Evolutionary conservation across 2,888 invertebrate species (phyloP).

Genomic region (Sepioteuthis lessoniana): DNA sequence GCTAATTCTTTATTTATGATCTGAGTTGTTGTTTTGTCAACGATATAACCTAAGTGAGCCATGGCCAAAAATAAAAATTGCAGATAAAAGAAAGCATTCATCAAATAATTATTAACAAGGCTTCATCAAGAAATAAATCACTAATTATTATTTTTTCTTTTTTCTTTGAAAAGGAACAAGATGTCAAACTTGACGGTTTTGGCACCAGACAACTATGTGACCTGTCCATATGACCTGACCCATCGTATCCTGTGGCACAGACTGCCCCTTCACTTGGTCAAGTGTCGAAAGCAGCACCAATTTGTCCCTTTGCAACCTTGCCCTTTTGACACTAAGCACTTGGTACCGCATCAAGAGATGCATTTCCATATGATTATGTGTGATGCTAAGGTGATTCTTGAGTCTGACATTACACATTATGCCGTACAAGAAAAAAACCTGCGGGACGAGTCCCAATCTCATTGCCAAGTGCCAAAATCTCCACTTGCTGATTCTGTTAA

Average conservation of each 20-base stretch:
- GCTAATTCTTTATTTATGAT: too few species aligned
- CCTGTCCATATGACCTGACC: background rate
- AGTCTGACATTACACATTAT: background rate
- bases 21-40: too few species aligned
- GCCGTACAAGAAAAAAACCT: background rate
- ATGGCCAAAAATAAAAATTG: too few species aligned
- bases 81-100: too few species aligned
- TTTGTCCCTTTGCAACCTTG: background rate
- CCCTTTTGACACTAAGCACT: background rate
- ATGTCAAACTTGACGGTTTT: background rate
- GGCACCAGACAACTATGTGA: background rate
- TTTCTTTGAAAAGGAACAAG: background rate
- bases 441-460: background rate
- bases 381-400: background rate
- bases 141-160: background rate
- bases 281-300: background rate
- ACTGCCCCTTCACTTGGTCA: background rate
- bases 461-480: background rate
- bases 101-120: too few species aligned
- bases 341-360: background rate
- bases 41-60: too few species aligned
- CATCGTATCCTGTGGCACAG: background rate
- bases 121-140: too few species aligned
- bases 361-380: background rate
- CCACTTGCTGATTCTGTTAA: background rate